These are phyloP conservation scores for Drosophila mulleri DNA, from an alignment of 2,888 invertebrate species.

Conservation along the genomic window DNA sequence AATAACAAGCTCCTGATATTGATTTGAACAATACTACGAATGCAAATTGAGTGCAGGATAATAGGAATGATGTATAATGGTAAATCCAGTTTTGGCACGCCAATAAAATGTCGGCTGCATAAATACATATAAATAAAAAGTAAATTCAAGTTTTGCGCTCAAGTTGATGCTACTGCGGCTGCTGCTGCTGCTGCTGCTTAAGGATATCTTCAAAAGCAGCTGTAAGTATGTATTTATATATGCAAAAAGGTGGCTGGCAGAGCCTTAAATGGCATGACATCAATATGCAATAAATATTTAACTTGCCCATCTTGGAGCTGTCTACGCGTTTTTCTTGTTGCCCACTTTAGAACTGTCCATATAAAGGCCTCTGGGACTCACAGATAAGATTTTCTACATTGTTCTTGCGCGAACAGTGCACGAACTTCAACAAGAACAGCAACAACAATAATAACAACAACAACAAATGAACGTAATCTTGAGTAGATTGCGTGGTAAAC, in stretches of 20 bases:
- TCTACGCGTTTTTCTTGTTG: conserved; percentile 62
- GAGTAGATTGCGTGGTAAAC: conserved; percentile 18
- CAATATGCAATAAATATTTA: conserved; percentile 79
- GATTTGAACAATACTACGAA: conserved; percentile 5
- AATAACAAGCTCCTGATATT: conserved; percentile 5
- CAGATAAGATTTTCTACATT: conserved; percentile 52
- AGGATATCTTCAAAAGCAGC: conserved; percentile 28
- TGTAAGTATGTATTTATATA: conserved; percentile 47
- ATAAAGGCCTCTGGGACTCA: conserved; percentile 70
- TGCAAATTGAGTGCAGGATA: conserved; percentile 17
- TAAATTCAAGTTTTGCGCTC: conserved; percentile 4
- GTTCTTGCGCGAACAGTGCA: conserved; percentile 25
- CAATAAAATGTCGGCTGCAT: conserved; percentile 13
- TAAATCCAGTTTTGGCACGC: conserved; percentile 6
- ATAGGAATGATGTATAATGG: conserved; percentile 14
- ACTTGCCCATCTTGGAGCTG: conserved; percentile 72
- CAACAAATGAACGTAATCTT: conserved; percentile 24
- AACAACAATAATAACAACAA: neutral
- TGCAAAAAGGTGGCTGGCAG: conserved; percentile 63
- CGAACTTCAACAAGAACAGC: conserved; percentile 7
- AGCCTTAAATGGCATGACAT: conserved; percentile 72
- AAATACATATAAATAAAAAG: conserved; percentile 20
- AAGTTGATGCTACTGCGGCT: conserved; percentile 7
- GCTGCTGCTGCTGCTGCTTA: conserved; percentile 4
- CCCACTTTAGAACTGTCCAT: conserved; percentile 60